Evolutionary conservation across 2,113 vertebrate genomes (phyloP), one percentile per base, ranked within the genome.

Genomic region (Cyprinodon tularosa): DNA sequence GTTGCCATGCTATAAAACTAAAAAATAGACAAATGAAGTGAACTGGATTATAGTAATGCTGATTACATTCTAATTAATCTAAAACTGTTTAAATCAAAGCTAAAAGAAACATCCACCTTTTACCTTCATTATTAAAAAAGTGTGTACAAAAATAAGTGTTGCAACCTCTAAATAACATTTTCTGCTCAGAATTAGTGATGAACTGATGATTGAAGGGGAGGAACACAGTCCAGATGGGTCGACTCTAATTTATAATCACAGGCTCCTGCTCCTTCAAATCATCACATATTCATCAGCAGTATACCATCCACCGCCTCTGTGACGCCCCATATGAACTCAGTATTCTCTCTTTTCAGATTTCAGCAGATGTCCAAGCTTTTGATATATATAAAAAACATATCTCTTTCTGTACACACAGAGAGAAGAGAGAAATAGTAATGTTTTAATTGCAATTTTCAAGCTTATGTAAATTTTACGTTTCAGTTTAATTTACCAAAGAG

Each of bases 331-430:
- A 47, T 81, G 81, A 74, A 64, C 71, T 85, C 78, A 78, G 29
- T 68, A 82, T 82, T 80, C 80, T 69, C 65, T 77, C 74, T 76
- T 68, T 69, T 57, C 65, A 42, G 74, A 45, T 62, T 70, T 15
- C 12, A 83, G 72, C 85, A 82, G 76, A 76, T 82, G 84, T 81
- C 71, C 60, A 72, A 42, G 74, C 64, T 66, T 81, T 72, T 79
- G 70, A 76, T 45, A 62, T 66, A 11, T 76, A 66, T 59, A 70
- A 67, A 42, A 81, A 78, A 67, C 73, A 44, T 44, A 53, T 65
- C 77, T 79, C 74, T 40, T 59, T 17, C 67, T 62, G 22, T 75
- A 44, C 62, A 68, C 53, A 40, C 13, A 20, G 17, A 72, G 44
- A 53, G 66, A 72, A n/a, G 14, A 71, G 44, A 57, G 66, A 71